Conservation (phyloP, 2,113 vertebrate genomes). For the Dasyprocta punctata region DNA sequence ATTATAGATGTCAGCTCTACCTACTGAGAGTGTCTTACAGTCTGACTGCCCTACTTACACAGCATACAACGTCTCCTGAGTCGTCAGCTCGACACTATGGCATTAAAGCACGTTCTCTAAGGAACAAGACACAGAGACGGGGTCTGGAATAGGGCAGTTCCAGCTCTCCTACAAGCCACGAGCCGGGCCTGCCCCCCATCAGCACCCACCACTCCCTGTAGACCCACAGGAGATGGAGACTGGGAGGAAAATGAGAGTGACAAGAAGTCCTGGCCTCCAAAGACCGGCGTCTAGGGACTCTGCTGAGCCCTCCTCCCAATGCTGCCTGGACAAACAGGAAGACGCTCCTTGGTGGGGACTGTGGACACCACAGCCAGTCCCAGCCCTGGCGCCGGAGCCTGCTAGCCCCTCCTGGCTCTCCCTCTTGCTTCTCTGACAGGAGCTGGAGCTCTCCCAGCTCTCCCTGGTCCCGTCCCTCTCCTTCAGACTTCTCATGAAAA, state of each 20-base stretch:
- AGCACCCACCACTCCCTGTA: not conserved
- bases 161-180: not conserved
- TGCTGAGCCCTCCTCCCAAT: not conserved
- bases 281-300: not conserved
- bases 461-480: not conserved
- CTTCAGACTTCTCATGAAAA: not conserved
- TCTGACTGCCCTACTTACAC: not conserved
- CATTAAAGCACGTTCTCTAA: not conserved
- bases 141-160: not conserved
- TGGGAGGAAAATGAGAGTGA: not conserved
- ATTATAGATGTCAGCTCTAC: conserved; percentile 23
- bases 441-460: not conserved
- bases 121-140: not conserved
- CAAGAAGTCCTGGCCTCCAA: not conserved
- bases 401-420: not conserved
- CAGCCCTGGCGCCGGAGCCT: not conserved
- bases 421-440: not conserved
- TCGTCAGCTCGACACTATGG: not conserved
- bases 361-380: not conserved
- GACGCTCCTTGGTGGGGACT: not conserved
- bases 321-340: not conserved
- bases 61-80: not conserved
- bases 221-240: fast-evolving
- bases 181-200: not conserved
- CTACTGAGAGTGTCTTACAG: not conserved